Conservation (phyloP, 2,888 invertebrate species). For the Phalera bucephala region DNA sequence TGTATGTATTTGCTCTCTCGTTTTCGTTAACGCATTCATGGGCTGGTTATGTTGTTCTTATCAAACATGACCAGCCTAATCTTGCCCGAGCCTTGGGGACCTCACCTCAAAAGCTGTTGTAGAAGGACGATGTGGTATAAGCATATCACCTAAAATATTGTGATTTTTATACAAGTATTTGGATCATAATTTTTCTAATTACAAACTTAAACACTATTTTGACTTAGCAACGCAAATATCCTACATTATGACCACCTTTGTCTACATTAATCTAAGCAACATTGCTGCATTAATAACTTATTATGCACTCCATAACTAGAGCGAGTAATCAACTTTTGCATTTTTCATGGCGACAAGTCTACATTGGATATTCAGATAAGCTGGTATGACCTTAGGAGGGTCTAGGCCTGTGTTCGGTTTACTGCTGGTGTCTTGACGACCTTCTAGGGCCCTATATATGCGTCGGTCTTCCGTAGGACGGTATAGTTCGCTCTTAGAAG, state of each 20-base stretch:
- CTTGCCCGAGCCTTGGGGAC: too few species aligned
- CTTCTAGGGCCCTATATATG: conserved; percentile 70
- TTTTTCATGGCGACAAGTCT: conserved; percentile 56
- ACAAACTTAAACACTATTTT: too few species aligned
- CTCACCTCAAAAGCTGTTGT: too few species aligned
- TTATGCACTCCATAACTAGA: conserved; percentile 45
- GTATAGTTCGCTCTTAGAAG: conserved; percentile 76
- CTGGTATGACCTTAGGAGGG: conserved; percentile 58
- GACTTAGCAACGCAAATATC: neutral
- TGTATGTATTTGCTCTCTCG: too few species aligned
- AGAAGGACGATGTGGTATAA: too few species aligned
- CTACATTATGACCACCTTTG: neutral
- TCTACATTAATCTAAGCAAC: conserved; percentile 6
- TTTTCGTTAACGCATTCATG: too few species aligned
- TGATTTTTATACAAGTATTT: too few species aligned
- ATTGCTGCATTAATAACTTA: conserved; percentile 40
- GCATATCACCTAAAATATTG: too few species aligned
- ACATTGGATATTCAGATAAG: conserved; percentile 65
- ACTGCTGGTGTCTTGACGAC: conserved; percentile 46
- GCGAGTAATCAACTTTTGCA: conserved; percentile 35
- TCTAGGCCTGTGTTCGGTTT: conserved; percentile 47
- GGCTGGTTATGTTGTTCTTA: too few species aligned
- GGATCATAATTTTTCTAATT: too few species aligned
- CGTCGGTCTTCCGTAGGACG: conserved; percentile 50
- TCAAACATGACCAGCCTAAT: too few species aligned